Conservation (phyloP, 64 coral and sea anemone genomes). For the Stichodactyla mertensii region DNA sequence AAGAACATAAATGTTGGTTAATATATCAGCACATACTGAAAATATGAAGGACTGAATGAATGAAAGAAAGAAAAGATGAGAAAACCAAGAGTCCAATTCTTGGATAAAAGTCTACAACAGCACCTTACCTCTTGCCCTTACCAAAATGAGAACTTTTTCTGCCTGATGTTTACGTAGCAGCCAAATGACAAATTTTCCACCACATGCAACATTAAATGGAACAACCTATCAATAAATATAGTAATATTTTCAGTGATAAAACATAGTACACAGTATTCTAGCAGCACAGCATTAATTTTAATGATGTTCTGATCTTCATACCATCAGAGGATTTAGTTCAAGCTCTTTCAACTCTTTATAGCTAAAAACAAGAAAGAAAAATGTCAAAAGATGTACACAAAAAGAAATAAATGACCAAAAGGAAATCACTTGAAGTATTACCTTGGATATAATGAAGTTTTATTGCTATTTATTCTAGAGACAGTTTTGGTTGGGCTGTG, state of each 20-base stretch:
- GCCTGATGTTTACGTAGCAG: constrained; percentile 26
- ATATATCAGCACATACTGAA: neutral
- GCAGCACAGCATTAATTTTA: no score
- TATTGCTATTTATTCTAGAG: neutral
- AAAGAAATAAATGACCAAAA: no score
- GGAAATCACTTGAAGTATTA: no score
- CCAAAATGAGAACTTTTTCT: constrained; percentile 40
- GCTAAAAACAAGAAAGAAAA: neutral
- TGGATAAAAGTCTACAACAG: neutral
- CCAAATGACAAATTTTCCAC: constrained; percentile 51
- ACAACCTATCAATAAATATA: constrained; percentile 15
- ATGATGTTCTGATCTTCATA: neutral
- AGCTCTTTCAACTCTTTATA: constrained; percentile 5
- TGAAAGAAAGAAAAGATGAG: neutral
- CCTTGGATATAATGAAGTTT: constrained; percentile 8
- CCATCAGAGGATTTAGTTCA: neutral
- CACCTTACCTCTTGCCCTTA: constrained; percentile 35
- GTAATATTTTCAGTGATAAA: no score
- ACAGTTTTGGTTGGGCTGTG: neutral
- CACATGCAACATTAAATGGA: constrained; percentile 44
- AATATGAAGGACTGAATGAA: neutral
- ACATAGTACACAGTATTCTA: no score
- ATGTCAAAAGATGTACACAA: neutral
- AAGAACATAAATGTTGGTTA: neutral
- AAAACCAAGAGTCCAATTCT: neutral